Base-by-base conservation (phyloP, 2,113 vertebrate genomes). In the Brachypteracias leptosomus region DNA sequence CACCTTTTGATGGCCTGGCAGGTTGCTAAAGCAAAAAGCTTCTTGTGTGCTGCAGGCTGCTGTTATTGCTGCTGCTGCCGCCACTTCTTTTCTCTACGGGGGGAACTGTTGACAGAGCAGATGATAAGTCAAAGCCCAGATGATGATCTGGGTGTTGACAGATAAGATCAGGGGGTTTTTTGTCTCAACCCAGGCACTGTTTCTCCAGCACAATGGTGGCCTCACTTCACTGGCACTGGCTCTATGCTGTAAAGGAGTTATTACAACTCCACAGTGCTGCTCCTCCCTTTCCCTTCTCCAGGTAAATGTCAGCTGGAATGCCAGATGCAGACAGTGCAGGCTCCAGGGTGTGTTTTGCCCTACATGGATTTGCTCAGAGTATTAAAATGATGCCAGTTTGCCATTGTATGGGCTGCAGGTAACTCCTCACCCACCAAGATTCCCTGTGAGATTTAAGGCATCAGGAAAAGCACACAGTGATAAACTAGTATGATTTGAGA, bases 121-220 rank as follows among this genome's bases (percentile, higher is more conserved):
- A 88, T 54, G 77, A 84, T 83, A 97, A 93, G 47, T 51, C 57
- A 77, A 91, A 85, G 57, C 78, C 55, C 72, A 85, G 72, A 59
- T 92, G 83, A 89, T 65, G 81, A 95, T 94, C 83, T 90, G 14
- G 58, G 38, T 84, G 87, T 74, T 80, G 93, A 92, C 81, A 96
- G 91, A 94, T 90, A 94, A 97, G 51, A 90, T 83, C 92, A 83
- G 62, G 9, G 12, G 40, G 40, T 49, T 96, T 86, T 82, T 95
- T 96, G 76, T 92, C 65, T 95, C 89, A 89, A 25, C 42, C 21
- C 17, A 89, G 80, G 47, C 13, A 0, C n/a, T 92, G 66, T 81
- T 79, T 75, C 78, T 74, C 47, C 67, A 25, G n/a, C 31, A 92
- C 58, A 96, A 94, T 36, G 70, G 40, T 66, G 68, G 72, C 59